These are phyloP conservation scores for Automeris io DNA, from an alignment of 2,888 invertebrate genomes.

Conservation along the genomic window DNA sequence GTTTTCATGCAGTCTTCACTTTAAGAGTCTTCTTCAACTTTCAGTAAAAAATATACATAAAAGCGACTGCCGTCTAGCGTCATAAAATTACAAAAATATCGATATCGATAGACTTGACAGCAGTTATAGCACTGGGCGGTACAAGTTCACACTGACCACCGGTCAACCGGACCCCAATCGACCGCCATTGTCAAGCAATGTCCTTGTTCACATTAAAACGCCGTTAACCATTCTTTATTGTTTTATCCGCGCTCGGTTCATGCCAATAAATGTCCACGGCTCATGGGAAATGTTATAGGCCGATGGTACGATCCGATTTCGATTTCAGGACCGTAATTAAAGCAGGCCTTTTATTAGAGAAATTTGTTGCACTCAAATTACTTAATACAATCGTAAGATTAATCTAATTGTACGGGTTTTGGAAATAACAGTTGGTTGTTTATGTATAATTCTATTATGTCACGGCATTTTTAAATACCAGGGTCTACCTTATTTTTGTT, in stretches of 20 bases:
- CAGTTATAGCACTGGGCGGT: conserved; percentile 26
- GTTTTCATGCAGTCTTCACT: no score
- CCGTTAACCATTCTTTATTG: conserved; percentile 76
- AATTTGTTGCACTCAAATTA: conserved; percentile 55
- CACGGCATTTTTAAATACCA: no score
- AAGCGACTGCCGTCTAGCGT: no score
- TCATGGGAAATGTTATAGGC: conserved; percentile 60
- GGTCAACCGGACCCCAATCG: conserved; percentile 55
- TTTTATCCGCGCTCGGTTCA: conserved; percentile 60
- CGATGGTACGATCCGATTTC: conserved; percentile 39
- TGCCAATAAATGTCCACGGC: conserved; percentile 67
- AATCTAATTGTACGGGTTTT: conserved; percentile 29
- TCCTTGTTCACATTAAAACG: conserved; percentile 75
- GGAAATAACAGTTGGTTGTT: not conserved
- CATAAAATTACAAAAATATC: conserved; percentile 14
- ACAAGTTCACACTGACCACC: conserved; percentile 57
- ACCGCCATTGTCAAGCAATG: conserved; percentile 63
- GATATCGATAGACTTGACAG: conserved; percentile 28
- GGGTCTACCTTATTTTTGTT: no score
- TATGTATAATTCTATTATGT: not conserved
- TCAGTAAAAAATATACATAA: no score
- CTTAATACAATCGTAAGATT: conserved; percentile 33
- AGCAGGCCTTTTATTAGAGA: conserved; percentile 50
- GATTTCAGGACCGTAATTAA: conserved; percentile 56
- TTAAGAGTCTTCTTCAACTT: conserved; percentile 1